A percentile compares a stretch with the other conserved stretches of the same genome.
Evolutionary conservation across 2,888 invertebrate genomes (phyloP).

Genomic region (Hirudinaria manillensis): DNA sequence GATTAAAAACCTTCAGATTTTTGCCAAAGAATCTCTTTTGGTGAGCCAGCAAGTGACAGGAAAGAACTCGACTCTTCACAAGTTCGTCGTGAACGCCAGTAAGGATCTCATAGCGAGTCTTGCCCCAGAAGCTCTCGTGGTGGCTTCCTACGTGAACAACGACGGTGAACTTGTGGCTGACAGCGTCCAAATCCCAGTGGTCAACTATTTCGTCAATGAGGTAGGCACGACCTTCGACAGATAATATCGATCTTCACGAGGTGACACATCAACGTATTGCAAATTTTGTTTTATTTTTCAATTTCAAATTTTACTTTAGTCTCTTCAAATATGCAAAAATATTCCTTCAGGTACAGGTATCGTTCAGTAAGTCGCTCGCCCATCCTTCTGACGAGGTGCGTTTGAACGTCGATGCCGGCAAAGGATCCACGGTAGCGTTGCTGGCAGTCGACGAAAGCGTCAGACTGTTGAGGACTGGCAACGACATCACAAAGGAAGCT

Average conservation of each 20-base stretch:
- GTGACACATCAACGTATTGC: too few species aligned
- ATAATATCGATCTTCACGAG: too few species aligned
- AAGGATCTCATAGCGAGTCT: too few species aligned
- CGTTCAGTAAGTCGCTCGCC: constrained; percentile 26
- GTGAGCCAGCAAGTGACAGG: neutral
- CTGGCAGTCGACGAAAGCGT: constrained; percentile 34
- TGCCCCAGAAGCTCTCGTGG: too few species aligned
- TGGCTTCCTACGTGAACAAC: too few species aligned
- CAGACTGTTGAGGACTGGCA: constrained; percentile 29
- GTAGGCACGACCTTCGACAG: too few species aligned
- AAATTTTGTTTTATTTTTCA: too few species aligned
- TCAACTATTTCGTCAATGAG: too few species aligned
- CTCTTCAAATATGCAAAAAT: too few species aligned
- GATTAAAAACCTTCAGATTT: neutral
- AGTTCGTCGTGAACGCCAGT: neutral
- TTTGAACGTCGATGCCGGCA: constrained; percentile 20
- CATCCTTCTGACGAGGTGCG: constrained; percentile 26
- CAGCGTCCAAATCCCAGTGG: too few species aligned
- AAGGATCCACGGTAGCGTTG: constrained; percentile 21
- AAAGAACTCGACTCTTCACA: neutral
- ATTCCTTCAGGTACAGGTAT: constrained; percentile 26
- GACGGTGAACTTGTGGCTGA: too few species aligned
- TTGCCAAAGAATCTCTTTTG: neutral
- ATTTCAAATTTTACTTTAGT: too few species aligned
- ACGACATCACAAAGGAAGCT: constrained; percentile 33